Percentiles rank a stretch among this genome's conserved stretches.
Evolutionary conservation across 1,140 invertebrate species (phyloP).

Genomic region (Probaryconus sp.): DNA sequence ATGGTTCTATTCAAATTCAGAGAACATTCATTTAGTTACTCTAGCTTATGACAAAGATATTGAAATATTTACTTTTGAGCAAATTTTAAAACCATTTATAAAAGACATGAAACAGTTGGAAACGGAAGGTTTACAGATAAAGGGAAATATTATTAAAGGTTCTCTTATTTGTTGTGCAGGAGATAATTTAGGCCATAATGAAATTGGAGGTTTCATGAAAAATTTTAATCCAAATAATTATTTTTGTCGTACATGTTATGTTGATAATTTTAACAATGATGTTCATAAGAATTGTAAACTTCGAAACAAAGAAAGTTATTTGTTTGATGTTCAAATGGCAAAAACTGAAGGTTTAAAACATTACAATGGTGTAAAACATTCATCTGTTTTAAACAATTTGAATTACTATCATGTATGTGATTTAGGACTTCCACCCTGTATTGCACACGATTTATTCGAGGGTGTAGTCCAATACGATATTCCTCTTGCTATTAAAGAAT

Average conservation of each 20-base stretch:
- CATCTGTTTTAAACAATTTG: slow-evolving; percentile 32
- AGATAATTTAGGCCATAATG: slow-evolving; percentile 60
- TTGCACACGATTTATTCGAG: slow-evolving; percentile 31
- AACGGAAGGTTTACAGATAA: slow-evolving; percentile 20
- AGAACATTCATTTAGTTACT: slow-evolving; percentile 28
- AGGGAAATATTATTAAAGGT: slow-evolving; percentile 26
- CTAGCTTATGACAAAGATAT: slow-evolving; percentile 29
- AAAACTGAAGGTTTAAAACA: slow-evolving; percentile 1
- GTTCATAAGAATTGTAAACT: slow-evolving; percentile 4
- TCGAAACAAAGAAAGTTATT: slow-evolving; percentile 20
- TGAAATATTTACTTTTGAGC: slow-evolving; percentile 7
- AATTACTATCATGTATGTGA: slow-evolving; percentile 34
- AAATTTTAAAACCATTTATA: slow-evolving; percentile 28
- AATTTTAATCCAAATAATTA: slow-evolving; percentile 50
- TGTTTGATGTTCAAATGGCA: slow-evolving; percentile 9
- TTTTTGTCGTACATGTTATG: slow-evolving; percentile 58
- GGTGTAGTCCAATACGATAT: slow-evolving; percentile 32
- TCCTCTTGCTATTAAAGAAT: slow-evolving; percentile 21
- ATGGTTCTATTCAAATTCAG: slow-evolving; percentile 22
- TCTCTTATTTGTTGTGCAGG: slow-evolving; percentile 42
- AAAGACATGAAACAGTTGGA: slow-evolving; percentile 37
- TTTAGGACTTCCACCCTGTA: slow-evolving; percentile 5
- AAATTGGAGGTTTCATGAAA: slow-evolving; percentile 57
- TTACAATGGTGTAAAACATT: slow-evolving; percentile 37
- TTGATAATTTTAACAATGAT: slow-evolving; percentile 14